These are phyloP conservation scores for Hydraecia micacea DNA, from an alignment of 2,888 invertebrate genomes.

Conservation along the genomic window DNA sequence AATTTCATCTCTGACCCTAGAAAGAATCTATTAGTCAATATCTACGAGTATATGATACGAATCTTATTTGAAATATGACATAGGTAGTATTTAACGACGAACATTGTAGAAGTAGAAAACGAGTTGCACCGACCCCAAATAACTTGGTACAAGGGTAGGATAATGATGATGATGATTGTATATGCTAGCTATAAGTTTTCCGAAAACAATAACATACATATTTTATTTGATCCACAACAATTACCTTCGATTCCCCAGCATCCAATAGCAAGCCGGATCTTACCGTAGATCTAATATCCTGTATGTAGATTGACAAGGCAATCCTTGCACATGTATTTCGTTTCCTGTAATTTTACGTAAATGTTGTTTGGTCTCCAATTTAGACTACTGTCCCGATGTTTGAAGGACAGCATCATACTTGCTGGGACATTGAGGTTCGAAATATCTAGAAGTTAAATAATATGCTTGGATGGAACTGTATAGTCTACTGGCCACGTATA, in stretches of 20 bases:
- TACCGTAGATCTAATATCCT: constrained; percentile 34
- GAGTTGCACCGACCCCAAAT: no score
- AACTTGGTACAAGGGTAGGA: no score
- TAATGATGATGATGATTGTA: no score
- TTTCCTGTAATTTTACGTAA: constrained; percentile 26
- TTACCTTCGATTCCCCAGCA: constrained; percentile 22
- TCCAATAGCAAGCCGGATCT: constrained; percentile 17
- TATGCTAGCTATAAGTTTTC: not conserved
- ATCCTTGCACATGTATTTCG: constrained; percentile 22
- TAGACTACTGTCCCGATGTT: not conserved
- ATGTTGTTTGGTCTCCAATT: constrained; percentile 11
- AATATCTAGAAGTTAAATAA: not conserved
- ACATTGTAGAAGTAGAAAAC: not conserved
- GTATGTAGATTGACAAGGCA: not conserved
- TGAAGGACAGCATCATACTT: constrained; percentile 5
- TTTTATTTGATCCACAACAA: constrained; percentile 12
- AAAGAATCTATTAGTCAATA: not conserved
- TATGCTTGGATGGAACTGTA: not conserved
- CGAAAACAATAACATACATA: not conserved
- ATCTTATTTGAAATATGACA: not conserved
- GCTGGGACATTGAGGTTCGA: not conserved
- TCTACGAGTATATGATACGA: not conserved
- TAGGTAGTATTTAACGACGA: not conserved
- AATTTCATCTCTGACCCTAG: not conserved
- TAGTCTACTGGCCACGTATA: not conserved